Evolutionary conservation across 2,888 invertebrate species (phyloP), one percentile per base, ranked within the genome.

Genomic region (Amiota communis): DNA sequence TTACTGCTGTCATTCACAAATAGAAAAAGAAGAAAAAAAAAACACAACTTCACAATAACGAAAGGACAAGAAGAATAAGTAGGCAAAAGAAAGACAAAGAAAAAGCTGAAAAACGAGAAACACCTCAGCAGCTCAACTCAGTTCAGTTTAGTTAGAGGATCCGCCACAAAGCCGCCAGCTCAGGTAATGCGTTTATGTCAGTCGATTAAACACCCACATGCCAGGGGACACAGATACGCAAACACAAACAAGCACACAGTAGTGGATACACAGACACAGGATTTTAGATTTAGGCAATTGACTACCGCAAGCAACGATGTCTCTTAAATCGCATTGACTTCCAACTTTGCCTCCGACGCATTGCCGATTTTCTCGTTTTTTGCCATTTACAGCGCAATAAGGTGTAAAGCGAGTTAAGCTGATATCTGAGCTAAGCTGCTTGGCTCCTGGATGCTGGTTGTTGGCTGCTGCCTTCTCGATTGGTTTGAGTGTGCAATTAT

Each of bases 161-260:
- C 6, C 36, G 36, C 36, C 36, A 36, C 6, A 36, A 6, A 36
- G 36, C 36, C 36, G 36, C 36, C 36, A 36, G 36, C 36, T 36
- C 36, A 65, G 65, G 17, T 65, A 68, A 68, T 20, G 23, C 51
- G 53, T 53, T 68, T 53, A 68, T 48, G 65, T 53, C 67, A 13
- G 51, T 53, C 67, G 67, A 68, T 68, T 68, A 68, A 68, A 53
- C 67, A 68, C 67, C 67, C 51, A 68, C 67, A 53, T 46, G 12
- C 53, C 61, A 63, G 12, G 36, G 9, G 13, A 13, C n/a, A 36
- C 46, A 63, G 63, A 13, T 17, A 56, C 8, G 3, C 56, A 23
- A 23, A 56, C 1, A 13, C 56, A 56, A 17, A 13, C n/a, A 56
- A 17, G 56, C 56, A 56, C 15, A 8, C 56, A 56, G 15, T 17